Evolutionary conservation across 2,113 vertebrate species (phyloP).

Genomic region (Vanacampus margaritifer): DNA sequence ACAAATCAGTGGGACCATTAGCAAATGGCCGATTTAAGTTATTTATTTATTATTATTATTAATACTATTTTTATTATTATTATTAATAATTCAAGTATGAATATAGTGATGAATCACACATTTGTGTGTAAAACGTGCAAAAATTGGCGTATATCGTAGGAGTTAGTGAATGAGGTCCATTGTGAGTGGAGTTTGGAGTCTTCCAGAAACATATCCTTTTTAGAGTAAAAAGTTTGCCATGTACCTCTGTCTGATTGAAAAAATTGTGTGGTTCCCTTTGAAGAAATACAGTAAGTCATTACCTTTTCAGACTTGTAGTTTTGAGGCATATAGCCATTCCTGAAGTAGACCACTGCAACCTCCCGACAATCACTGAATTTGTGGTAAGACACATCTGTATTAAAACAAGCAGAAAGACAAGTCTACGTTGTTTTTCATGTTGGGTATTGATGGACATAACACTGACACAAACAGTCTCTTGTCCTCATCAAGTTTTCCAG

Average conservation of each 20-base stretch:
- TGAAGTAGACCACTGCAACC: constrained; percentile 90
- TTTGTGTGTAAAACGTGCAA: too few relatives aligned
- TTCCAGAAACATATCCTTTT: not conserved
- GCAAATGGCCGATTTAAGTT: too few relatives aligned
- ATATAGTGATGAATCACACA: not conserved
- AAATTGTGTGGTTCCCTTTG: not conserved
- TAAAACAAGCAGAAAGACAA: not conserved
- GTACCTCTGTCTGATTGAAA: not conserved
- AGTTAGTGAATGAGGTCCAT: too few relatives aligned
- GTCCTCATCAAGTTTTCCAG: constrained; percentile 75
- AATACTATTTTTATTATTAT: too few relatives aligned
- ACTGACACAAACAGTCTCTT: constrained; percentile 86
- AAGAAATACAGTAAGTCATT: not conserved
- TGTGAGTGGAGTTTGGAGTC: not conserved
- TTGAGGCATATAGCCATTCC: constrained; percentile 87
- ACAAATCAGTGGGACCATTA: too few relatives aligned
- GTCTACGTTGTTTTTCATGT: not conserved
- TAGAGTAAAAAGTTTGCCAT: not conserved
- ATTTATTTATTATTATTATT: too few relatives aligned
- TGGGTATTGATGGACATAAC: not conserved
- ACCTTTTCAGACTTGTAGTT: constrained; percentile 82
- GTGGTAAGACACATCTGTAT: not conserved
- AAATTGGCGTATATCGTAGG: too few relatives aligned
- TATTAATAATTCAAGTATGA: too few relatives aligned
- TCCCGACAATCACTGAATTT: constrained; percentile 80